Evolutionary conservation across 35 echinoderm and acorn worm species (phyloP), one percentile per base, ranked within the genome.

Genomic region (Ophiothrix spiculata): DNA sequence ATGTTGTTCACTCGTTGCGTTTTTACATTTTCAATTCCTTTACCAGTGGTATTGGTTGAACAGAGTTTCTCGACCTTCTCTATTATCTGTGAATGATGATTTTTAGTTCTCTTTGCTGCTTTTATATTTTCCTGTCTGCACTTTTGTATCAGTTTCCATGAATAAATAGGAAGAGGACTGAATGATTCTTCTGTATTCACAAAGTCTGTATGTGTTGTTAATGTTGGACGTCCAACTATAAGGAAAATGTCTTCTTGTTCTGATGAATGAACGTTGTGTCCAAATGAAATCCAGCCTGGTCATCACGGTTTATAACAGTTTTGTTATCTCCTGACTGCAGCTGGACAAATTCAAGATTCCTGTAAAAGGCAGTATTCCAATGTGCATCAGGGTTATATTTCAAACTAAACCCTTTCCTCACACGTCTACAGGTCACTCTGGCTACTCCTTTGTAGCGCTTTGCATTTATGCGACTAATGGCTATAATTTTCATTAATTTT

Each of bases 401-500:
- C 17, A 46, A 37, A 46, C n/a, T 87, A 12, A 25, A 85, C 33
- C 83, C 83, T 85, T 85, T 85, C 1, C 83, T 25, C 1, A 35
- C 83, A 37, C 35, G 49, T 74, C 38, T 64, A 17, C 34, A 85
- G 13, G 40, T 75, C 4, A 85, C 56, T 32, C 40, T 45, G 56
- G 83, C 83, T 36, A 75, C 34, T 60, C 83, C 83, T 36, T 85
- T 85, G 60, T 85, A 85, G 1, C 83, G 2, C 39, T 85, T 85
- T 6, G 83, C 56, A 33, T n/a, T n/a, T n/a, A n/a, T n/a, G n/a
- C n/a, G n/a, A n/a, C n/a, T n/a, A n/a, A n/a, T n/a, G n/a, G n/a
- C n/a, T n/a, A n/a, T n/a, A n/a, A n/a, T n/a, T n/a, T n/a, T n/a
- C n/a, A n/a, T n/a, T n/a, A n/a, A n/a, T n/a, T n/a, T n/a, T n/a